Base-by-base conservation (phyloP, 1,140 invertebrate genomes). In the Ceratosolen solmsi region DNA sequence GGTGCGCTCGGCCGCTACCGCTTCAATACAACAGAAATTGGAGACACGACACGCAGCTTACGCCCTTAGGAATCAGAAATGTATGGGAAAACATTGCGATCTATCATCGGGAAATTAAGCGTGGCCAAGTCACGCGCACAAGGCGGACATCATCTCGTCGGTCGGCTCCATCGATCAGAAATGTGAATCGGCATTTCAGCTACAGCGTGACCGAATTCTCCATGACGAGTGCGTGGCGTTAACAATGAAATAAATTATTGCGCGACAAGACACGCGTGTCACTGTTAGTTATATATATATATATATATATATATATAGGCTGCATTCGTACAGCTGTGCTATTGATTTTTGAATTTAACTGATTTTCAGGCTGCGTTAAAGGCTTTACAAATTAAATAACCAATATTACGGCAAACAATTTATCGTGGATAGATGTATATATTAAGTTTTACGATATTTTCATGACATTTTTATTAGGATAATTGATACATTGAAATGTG, bases 191-290 rank as follows among this genome's bases (percentile, higher is more conserved):
- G 54, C 77, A 84, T 84, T 83, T 85, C 84, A 71, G 79, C 36
- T 60, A 77, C 81, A 86, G 85, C 84, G 83, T 86, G 83, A 84
- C 86, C 68, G 49, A 80, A 77, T 83, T 84, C 51, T 27, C 56
- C 54, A 33, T 27, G 77, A 71, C 79, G 79, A 84, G 85, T 76
- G 81, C 75, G 54, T 38, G 72, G 56, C 76, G 38, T 73, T 82
- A 83, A 86, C 84, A 86, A 86, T 84, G 65, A 86, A 84, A 84
- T 83, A 86, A 84, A 88, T 87, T 86, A 86, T 85, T 25, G 65
- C 22, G 15, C 68, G 36, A 22, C 33, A 56, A 65, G 33, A 41
- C 63, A 79, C 70, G 73, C 82, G 78, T 83, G 78, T 74, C 70
- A 54, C 79, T 84, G 81, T 85, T 82, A 38, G 77, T 70, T 38